These are phyloP conservation scores for Ceramica pisi DNA, from an alignment of 2,888 invertebrate species.

Conservation along the genomic window DNA sequence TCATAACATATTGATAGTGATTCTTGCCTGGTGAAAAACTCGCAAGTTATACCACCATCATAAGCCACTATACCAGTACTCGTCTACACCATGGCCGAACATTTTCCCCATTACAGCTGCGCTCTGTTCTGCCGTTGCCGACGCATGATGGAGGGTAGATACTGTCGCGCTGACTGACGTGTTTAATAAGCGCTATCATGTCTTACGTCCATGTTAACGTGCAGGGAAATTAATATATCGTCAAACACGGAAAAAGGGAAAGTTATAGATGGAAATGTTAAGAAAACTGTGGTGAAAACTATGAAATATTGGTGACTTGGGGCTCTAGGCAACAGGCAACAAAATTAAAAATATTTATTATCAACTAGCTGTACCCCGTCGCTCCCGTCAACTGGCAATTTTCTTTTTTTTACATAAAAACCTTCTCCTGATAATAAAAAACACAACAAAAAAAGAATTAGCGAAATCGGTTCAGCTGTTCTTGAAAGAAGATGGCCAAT, in stretches of 20 bases:
- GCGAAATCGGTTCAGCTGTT: no score
- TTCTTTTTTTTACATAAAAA: no score
- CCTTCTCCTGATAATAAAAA: no score
- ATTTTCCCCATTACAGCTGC: conserved; percentile 81
- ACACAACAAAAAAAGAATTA: no score
- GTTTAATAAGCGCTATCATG: conserved; percentile 89
- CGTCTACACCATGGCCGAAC: conserved; percentile 43
- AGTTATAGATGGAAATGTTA: conserved; percentile 1
- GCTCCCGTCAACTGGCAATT: no score
- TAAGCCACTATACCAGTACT: conserved; percentile 9
- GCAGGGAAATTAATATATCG: conserved; percentile 62
- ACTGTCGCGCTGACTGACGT: conserved; percentile 85
- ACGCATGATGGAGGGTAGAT: conserved; percentile 88
- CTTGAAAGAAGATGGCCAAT: no score
- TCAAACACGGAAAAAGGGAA: background rate
- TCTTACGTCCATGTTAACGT: conserved; percentile 70
- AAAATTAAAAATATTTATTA: no score
- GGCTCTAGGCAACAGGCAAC: no score
- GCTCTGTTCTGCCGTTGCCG: conserved; percentile 74
- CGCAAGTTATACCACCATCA: background rate
- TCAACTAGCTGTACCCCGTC: no score
- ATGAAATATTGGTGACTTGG: no score
- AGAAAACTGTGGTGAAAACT: background rate
- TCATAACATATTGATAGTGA: no score
- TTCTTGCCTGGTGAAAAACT: background rate